Base-by-base conservation (phyloP, 2,113 vertebrate species). In the Deroptyus accipitrinus region DNA sequence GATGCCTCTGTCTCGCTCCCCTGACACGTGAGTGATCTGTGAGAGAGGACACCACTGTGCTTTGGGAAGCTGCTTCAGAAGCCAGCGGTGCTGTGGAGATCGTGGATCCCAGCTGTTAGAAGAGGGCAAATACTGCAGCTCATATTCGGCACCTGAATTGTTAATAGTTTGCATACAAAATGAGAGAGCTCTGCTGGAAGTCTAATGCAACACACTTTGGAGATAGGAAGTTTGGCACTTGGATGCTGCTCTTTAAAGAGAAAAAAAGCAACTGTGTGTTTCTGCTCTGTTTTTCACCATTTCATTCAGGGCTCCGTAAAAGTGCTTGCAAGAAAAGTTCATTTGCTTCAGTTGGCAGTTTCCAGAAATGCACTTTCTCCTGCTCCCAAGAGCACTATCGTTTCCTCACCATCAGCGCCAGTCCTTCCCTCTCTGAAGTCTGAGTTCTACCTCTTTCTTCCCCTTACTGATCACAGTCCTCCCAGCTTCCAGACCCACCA, bases 401-500 rank as follows among this genome's bases (percentile, higher is more conserved):
- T 64, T 95, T 68, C 76, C 19, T 81, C 0, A 0, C 23, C 46
- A 19, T 68, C 51, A 52, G 1, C 13, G 5, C 62, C 0, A 0
- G 7, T 64, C 48, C 69, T 94, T 82, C 77, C 28, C 10, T 7
- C 0, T 89, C 72, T 83, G 62, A 67, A 49, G 28, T 52, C 69
- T 77, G 28, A 17, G 44, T 81, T 78, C 55, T 83, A 11, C 24
- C 6, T 42, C 23, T 86, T 19, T 86, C 35, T 93, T 90, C 69
- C 73, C 6, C 31, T 90, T 88, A 10, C 27, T 83, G 39, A 22
- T 88, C 76, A 64, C 3, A 0, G 13, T 42, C 39, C 55, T 78
- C 11, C 13, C 1, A 0, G 13, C 49, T 72, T 81, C 19, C 62
- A 75, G 62, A 41, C 16, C n/a, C 0, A 0, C 35, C 0, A 2